Evolutionary conservation across 2,888 invertebrate genomes (phyloP).

Genomic region (Pyrochroa serraticornis): DNA sequence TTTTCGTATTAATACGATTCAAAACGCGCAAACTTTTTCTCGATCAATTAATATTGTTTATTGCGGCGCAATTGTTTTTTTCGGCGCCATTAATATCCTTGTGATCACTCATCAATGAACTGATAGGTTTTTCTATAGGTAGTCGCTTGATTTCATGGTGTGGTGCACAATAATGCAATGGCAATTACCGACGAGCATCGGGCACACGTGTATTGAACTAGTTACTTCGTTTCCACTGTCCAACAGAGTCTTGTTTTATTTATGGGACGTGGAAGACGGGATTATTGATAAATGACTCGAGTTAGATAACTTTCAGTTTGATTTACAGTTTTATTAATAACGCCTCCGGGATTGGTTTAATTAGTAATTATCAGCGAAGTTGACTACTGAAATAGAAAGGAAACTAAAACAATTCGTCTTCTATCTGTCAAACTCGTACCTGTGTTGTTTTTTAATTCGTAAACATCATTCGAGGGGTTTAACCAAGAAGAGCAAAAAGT

Average conservation of each 20-base stretch:
- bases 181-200: neutral
- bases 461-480: too few relatives aligned
- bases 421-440: too few relatives aligned
- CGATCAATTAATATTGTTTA: constrained; percentile 8
- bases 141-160: constrained; percentile 4
- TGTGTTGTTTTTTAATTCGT: too few relatives aligned
- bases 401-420: too few relatives aligned
- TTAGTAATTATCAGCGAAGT: too few relatives aligned
- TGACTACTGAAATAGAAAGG: too few relatives aligned
- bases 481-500: too few relatives aligned
- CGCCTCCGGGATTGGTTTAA: too few relatives aligned
- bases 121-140: neutral
- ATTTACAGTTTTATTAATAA: constrained; percentile 2
- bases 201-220: constrained; percentile 1
- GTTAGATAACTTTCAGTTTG: constrained; percentile 7
- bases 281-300: constrained; percentile 9
- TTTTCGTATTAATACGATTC: neutral
- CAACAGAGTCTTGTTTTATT: too few relatives aligned
- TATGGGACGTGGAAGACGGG: neutral
- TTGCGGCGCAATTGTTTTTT: constrained; percentile 7
- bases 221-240: too few relatives aligned
- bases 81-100: constrained; percentile 11
- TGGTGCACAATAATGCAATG: neutral
- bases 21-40: neutral
- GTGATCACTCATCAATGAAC: constrained; percentile 25